Evolutionary conservation across 2,888 invertebrate species (phyloP).

Genomic region (Ryuthela nishihirai): DNA sequence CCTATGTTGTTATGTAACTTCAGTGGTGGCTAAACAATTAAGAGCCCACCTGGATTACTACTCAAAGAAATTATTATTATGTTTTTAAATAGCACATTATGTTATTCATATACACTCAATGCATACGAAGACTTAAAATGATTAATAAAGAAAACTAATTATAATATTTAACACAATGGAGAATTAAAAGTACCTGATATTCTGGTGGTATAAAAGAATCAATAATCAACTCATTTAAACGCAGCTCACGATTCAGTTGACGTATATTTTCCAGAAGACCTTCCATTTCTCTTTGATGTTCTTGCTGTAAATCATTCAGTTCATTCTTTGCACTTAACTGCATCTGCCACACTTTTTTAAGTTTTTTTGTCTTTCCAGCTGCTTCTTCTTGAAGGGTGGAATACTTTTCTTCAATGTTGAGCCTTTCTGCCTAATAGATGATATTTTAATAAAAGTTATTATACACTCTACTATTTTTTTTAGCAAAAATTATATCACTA

Average conservation of each 20-base stretch:
- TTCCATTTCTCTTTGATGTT: constrained; percentile 96
- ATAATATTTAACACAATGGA: constrained; percentile 8
- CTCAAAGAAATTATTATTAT: too few relatives aligned
- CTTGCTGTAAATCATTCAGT: constrained; percentile 66
- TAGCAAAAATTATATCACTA: too few relatives aligned
- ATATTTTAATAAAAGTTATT: too few relatives aligned
- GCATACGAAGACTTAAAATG: too few relatives aligned
- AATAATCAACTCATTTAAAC: constrained; percentile 83
- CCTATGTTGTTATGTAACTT: too few relatives aligned
- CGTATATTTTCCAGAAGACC: constrained; percentile 89
- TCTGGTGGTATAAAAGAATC: constrained; percentile 91
- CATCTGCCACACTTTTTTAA: constrained; percentile 82
- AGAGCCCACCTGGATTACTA: too few relatives aligned
- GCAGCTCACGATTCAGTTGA: constrained; percentile 82
- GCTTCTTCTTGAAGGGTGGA: constrained; percentile 93
- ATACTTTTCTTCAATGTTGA: constrained; percentile 93
- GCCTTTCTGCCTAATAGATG: constrained; percentile 71
- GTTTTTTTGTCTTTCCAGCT: constrained; percentile 83
- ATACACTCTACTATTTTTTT: too few relatives aligned
- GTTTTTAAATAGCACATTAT: too few relatives aligned
- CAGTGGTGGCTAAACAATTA: too few relatives aligned
- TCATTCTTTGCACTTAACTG: constrained; percentile 71
- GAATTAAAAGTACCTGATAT: constrained; percentile 67
- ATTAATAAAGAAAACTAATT: too few relatives aligned
- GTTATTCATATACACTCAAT: too few relatives aligned